Evolutionary conservation across 2,113 vertebrate species (phyloP), one percentile per base, ranked within the genome.

Genomic region (Plecotus auritus): DNA sequence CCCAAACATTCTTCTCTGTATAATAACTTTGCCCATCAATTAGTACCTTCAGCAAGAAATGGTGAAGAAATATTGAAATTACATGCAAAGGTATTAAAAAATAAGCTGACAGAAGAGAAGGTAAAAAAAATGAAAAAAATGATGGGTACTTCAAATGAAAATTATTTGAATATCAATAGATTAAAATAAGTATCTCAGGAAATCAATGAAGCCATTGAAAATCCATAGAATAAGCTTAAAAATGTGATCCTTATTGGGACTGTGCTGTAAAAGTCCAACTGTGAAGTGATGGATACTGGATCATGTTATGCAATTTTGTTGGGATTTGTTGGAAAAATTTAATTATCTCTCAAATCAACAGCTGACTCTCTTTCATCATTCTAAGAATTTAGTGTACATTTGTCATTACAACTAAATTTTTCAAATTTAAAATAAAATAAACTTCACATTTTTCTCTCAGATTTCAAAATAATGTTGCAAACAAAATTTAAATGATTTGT

Each of bases 381-480:
- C 35, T 74, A 85, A 85, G 49, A 93, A 67, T n/a, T 30, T 90
- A 78, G 22, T 8, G 37, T 23, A 72, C 8, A 49, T 90, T 49
- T 90, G 35, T n/a, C 56, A 67, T 51, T 56, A 83, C 20, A 73
- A 90, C 12, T 88, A 23, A 83, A 23, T 78, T 66, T 67, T 17
- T 73, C 70, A 70, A 72, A 42, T 42, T 64, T 89, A 70, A 85
- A 82, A 81, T 88, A 51, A 67, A 89, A 74, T 26, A 74, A 51
- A 82, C 11, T 40, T 56, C 6, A 59, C 17, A 81, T 85, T 82
- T 95, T 74, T 28, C 26, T 64, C 32, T 95, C n/a, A 77, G 22
- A 88, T 81, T 80, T 88, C 37, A 91, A 88, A 28, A 66, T 64
- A 84, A 91, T 13, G 8, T 90, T 87, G 49, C 82, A 86, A 83